Conservation (phyloP, 1,140 invertebrate species). For the Cydia amplana region DNA sequence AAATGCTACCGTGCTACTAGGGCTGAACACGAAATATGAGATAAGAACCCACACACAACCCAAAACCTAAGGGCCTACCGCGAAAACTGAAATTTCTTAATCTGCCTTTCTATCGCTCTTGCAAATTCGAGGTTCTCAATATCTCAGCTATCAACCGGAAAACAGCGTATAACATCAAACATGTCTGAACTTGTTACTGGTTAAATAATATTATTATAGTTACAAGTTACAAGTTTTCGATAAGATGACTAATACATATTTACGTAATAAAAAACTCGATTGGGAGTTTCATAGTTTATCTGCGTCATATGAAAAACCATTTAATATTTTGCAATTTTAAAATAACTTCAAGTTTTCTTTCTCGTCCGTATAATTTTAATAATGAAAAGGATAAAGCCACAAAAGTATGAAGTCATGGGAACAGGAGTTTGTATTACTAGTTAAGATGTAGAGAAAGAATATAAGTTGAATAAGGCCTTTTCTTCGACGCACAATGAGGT, state of each 20-base stretch:
- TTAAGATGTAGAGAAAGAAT: not conserved
- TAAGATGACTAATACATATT: not conserved
- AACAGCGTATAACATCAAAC: not conserved
- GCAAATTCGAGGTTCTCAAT: too few species aligned
- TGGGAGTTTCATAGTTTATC: not conserved
- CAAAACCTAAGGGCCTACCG: too few species aligned
- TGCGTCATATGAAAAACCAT: constrained; percentile 2
- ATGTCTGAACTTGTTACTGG: not conserved
- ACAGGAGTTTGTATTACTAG: constrained; percentile 1
- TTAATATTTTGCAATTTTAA: not conserved
- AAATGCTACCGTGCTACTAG: too few species aligned
- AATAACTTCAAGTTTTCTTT: not conserved
- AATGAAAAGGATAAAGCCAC: not conserved
- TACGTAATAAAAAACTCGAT: not conserved
- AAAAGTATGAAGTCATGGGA: constrained; percentile 1
- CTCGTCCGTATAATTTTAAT: not conserved
- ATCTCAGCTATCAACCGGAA: too few species aligned
- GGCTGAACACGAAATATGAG: too few species aligned
- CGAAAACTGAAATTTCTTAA: too few species aligned
- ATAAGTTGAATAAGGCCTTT: constrained; percentile 7
- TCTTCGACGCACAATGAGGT: constrained; percentile 6
- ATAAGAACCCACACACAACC: too few species aligned
- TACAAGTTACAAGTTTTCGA: too few species aligned
- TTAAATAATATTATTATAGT: not conserved
- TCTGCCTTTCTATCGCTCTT: too few species aligned